Evolutionary conservation across 2,797 vertebrate genomes (phyloP).

Genomic region (Chrysocyon brachyurus): DNA sequence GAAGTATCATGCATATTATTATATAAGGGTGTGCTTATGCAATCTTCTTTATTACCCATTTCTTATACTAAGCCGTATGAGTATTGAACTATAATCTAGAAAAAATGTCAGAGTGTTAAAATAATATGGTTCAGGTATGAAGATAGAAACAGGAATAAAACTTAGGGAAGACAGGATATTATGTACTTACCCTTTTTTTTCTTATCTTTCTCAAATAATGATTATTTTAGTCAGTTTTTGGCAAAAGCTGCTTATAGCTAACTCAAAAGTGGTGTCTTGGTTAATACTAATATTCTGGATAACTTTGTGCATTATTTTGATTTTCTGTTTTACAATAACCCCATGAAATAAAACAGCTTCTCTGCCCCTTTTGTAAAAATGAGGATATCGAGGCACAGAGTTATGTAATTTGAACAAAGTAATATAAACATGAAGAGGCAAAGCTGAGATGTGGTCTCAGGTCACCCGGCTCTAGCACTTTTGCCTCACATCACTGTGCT

Average conservation of each 20-base stretch:
- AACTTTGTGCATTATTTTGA: not conserved
- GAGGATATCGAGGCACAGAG: not conserved
- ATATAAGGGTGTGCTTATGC: not conserved
- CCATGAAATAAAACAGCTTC: not conserved
- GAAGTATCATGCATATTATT: slow-evolving; percentile 32
- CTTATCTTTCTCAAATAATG: not conserved
- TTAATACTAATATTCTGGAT: slow-evolving; percentile 24
- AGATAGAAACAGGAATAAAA: not conserved
- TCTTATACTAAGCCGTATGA: not conserved
- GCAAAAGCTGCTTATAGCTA: not conserved
- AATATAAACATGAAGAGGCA: not conserved
- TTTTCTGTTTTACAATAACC: not conserved
- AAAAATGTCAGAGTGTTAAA: not conserved
- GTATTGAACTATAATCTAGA: not conserved
- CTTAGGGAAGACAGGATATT: not conserved
- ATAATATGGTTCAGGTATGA: not conserved
- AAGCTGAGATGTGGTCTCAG: not conserved
- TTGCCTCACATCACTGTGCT: not conserved
- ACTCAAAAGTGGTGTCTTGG: not conserved
- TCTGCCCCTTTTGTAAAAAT: not conserved
- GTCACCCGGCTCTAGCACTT: not conserved
- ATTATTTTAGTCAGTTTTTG: not conserved
- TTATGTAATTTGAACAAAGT: not conserved
- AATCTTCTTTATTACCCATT: slow-evolving; percentile 7
- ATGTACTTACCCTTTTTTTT: not conserved